phyloP scores from a whole-genome alignment of 2,797 vertebrate species.

The Merluccius polli region DNA sequence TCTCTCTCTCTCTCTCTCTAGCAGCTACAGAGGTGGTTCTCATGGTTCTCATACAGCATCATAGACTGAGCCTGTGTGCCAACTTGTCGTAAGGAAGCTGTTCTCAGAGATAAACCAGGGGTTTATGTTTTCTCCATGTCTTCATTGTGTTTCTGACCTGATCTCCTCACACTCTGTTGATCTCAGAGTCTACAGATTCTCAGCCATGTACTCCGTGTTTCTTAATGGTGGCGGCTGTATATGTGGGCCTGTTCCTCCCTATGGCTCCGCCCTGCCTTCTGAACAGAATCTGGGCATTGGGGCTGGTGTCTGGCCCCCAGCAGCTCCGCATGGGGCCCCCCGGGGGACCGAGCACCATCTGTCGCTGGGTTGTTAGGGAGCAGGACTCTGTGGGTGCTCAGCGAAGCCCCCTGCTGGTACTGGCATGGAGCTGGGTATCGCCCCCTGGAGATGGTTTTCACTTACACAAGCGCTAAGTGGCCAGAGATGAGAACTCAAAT shows the following conservation, averaged over 20 bases:
- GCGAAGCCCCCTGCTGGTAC: neutral
- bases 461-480: neutral
- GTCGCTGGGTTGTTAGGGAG: neutral
- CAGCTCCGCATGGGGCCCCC: neutral
- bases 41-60: neutral
- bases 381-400: neutral
- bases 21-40: neutral
- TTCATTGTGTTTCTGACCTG: neutral
- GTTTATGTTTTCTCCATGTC: neutral
- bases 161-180: neutral
- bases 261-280: too few species aligned
- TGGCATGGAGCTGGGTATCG: neutral
- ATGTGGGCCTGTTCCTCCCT: too few species aligned
- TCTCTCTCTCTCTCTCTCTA: too few species aligned
- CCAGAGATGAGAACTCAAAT: neutral
- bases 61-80: neutral
- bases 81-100: too few species aligned
- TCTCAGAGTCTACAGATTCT: slow-evolving; percentile 10
- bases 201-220: slow-evolving; percentile 19
- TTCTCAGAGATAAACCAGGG: too few species aligned
- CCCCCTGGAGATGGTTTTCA: neutral
- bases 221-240: slow-evolving; percentile 1
- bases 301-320: neutral
- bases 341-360: neutral
- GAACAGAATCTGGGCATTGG: too few species aligned